Evolutionary conservation across 2,113 vertebrate genomes (phyloP), one percentile per base, ranked within the genome.

Genomic region (Furnarius figulus): DNA sequence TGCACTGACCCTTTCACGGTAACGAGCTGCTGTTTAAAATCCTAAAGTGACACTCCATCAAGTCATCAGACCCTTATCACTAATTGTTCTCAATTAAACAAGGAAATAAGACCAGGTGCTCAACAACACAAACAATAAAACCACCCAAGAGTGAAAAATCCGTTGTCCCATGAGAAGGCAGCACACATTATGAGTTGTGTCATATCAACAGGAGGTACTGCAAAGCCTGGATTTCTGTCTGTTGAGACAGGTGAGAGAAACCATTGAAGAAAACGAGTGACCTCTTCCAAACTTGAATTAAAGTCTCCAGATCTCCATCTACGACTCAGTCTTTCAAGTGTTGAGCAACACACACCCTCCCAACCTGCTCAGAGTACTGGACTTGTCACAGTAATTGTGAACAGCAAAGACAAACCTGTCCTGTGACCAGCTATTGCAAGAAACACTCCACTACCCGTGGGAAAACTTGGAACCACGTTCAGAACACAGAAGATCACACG

Each of bases 301-400:
- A 85, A n/a, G 6, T 4, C 42, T 53, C 3, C 6, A 5, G 11
- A 71, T 11, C 35, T 35, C 61, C 17, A 25, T 1, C 39, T 4
- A 17, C 5, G 12, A 53, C 5, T 1, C 6, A 12, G 13, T 5
- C 1, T 10, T 40, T 13, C 6, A 22, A 50, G 49, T 6, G 2
- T 2, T 55, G 37, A 78, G 25, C 14, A 35, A 3, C 19, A 14
- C 25, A 9, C 5, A 1, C 6, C 27, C 31, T 62, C 27, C 17
- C 67, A 25, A 44, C 2, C 22, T 1, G 0, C 63, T 23, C 42
- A 8, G 42, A 22, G 21, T 0, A 17, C n/a, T 13, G 16, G 1
- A 10, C 16, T 13, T 31, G n/a, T 4, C 44, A 7, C 25, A 4
- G 25, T 0, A 47, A 6, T 2, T 40, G 39, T 3, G 9, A 72